Base-by-base conservation (phyloP, 2,888 invertebrate genomes). In the Nematopogon swammerdamellus region DNA sequence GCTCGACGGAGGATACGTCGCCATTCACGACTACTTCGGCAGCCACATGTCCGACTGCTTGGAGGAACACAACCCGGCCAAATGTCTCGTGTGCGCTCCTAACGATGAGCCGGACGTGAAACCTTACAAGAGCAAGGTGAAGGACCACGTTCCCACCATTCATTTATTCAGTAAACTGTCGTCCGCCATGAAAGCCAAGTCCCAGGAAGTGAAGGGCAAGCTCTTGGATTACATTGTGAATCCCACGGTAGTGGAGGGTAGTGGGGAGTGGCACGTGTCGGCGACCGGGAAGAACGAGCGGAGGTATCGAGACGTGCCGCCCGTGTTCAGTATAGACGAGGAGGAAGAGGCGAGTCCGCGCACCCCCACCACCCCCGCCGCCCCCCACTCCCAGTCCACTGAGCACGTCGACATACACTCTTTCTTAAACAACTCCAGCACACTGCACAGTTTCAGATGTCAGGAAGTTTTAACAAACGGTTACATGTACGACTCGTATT, bases 251-350 rank as follows among this genome's bases (percentile, higher is more conserved):
- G 85, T 77, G 48, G 62, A 68, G 43, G 70, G 79, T 29, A 80
- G 80, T 54, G 82, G 82, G 42, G 91, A 91, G 62, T 84, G 89
- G 61, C 93, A 94, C 65, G 95, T 96, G 2, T 93, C 91, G 49
- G 89, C 90, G 56, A 84, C 81, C 51, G 93, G 95, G 62, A 87
- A 87, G 64, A 87, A 90, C 59, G 91, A 92, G n/a, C 94, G 89
- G 69, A 84, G 92, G 44, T 95, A 95, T 67, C 84, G 95, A 58
- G 93, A 93, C 72, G 89, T 92, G 50, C 91, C 92, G 1, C 93
- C 95, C 6, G 94, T 97, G 8, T 97, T 97, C 67, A 94, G 94
- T 67, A 95, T 97, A 63, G 95, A 94, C 60, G 96, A 95, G 63
- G 95, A 95, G 65, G 77, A 74, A 53, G 67, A 76, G 54, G 64